Evolutionary conservation across 2,113 vertebrate genomes (phyloP).

Genomic region (Heterocephalus glaber): DNA sequence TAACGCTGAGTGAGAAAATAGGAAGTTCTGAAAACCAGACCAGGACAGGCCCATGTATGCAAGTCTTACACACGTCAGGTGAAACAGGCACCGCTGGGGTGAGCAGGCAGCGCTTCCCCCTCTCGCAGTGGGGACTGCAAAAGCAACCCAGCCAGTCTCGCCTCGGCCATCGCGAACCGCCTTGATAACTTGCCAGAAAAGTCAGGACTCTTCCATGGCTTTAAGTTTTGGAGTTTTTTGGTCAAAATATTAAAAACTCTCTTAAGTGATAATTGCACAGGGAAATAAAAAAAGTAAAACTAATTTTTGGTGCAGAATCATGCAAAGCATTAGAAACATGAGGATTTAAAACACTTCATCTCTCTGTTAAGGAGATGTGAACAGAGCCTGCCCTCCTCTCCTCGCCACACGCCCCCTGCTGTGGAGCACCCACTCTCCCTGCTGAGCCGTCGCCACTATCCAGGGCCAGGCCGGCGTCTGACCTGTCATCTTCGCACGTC

Average conservation of each 20-base stretch:
- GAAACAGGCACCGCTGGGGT: neutral
- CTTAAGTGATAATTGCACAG: neutral
- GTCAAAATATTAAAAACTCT: neutral
- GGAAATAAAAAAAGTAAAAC: neutral
- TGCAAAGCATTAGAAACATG: neutral
- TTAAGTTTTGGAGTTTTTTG: neutral
- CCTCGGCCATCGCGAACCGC: neutral
- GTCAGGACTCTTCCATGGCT: neutral
- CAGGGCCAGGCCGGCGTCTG: neutral
- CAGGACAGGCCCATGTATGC: neutral
- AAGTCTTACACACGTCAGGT: neutral
- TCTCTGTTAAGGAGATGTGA: neutral
- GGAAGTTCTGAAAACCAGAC: neutral
- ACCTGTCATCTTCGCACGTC: neutral
- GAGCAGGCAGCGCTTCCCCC: neutral
- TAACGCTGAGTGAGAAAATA: neutral
- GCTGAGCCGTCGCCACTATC: neutral
- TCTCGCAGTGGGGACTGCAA: accelerated
- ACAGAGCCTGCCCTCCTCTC: neutral
- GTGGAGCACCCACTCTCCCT: neutral
- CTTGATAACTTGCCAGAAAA: neutral
- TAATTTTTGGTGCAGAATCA: neutral
- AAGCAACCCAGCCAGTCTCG: no score
- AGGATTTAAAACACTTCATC: neutral
- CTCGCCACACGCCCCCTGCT: neutral